phyloP scores from a whole-genome alignment of 2,888 invertebrate species.

The Caenorhabditis japonica region DNA sequence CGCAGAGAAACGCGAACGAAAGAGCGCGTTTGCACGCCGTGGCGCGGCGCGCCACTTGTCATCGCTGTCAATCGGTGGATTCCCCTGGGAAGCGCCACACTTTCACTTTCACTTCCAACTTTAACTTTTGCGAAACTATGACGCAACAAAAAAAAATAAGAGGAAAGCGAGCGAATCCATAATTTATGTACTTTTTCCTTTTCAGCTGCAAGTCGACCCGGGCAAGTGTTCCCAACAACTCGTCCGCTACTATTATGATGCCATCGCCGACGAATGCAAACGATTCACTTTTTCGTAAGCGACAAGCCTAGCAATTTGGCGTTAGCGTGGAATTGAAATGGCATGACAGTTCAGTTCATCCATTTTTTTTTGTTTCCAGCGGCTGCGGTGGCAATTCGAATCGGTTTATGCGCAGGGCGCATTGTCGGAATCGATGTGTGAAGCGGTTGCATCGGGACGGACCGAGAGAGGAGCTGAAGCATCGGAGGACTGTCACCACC shows the following conservation, averaged over 20 bases:
- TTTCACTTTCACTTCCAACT: conserved; percentile 13
- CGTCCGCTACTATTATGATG: conserved; percentile 73
- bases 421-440: conserved; percentile 65
- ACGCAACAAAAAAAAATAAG: background rate
- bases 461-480: conserved; percentile 32
- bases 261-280: conserved; percentile 65
- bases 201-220: conserved; percentile 64
- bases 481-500: conserved; percentile 43
- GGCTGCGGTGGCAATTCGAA: conserved; percentile 70
- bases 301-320: no score
- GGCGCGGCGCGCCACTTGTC: conserved; percentile 36
- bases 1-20: no score
- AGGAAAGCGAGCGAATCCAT: conserved; percentile 4
- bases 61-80: conserved; percentile 30
- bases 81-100: conserved; percentile 23
- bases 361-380: conserved; percentile 48
- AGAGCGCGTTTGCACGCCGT: no score
- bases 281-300: conserved; percentile 72
- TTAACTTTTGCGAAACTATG: conserved; percentile 37
- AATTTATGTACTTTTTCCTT: conserved; percentile 10
- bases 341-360: no score
- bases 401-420: conserved; percentile 63
- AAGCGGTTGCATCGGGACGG: conserved; percentile 31
- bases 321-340: no score
- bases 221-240: conserved; percentile 71